Evolutionary conservation across 2,888 invertebrate species (phyloP), one percentile per base, ranked within the genome.

Genomic region (Metalampra italica): DNA sequence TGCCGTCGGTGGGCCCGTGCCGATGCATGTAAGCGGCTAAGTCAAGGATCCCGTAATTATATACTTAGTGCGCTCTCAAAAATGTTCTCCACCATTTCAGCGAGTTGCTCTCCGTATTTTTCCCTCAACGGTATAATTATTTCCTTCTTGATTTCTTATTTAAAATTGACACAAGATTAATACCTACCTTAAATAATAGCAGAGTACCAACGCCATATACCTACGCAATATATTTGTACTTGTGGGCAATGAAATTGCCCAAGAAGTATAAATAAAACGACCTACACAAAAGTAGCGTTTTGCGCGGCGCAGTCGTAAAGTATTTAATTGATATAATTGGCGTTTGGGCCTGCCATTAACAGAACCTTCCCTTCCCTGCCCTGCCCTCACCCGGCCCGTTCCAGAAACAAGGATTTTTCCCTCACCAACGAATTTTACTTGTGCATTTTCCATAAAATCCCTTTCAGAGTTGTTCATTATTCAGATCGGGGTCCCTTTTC

Each of bases 251-350:
- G 46, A 46, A 43, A 42, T 37, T 45, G 36, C 40, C 47, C 52
- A 52, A 56, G 54, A n/a, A 52, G 51, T 49, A 46, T 52, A 58
- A 54, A 57, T 57, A 53, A 56, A 55, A 51, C 51, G 51, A 46
- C 44, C 40, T 46, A 52, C 60, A 61, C 62, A 70, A 62, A 68
- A 68, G 58, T 55, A 56, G 59, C 59, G 51, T 53, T 22, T 22
- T 22, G 47, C 36, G 36, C 36, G n/a, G 60, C 52, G 71, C 71
- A 71, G 71, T 73, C 78, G 73, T 78, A 68, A 78, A 78, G 78
- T 82, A 78, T 83, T 84, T 86, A 86, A 85, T 86, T 85, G 85
- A 76, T 78, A 75, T 86, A 86, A 86, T 85, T 87, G 82, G 80
- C 78, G 75, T 78, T 85, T 75, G 79, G 82, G 77, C 68, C 66